Base-by-base conservation (phyloP, 2,888 invertebrate genomes). In the Cylloceria caligata region DNA sequence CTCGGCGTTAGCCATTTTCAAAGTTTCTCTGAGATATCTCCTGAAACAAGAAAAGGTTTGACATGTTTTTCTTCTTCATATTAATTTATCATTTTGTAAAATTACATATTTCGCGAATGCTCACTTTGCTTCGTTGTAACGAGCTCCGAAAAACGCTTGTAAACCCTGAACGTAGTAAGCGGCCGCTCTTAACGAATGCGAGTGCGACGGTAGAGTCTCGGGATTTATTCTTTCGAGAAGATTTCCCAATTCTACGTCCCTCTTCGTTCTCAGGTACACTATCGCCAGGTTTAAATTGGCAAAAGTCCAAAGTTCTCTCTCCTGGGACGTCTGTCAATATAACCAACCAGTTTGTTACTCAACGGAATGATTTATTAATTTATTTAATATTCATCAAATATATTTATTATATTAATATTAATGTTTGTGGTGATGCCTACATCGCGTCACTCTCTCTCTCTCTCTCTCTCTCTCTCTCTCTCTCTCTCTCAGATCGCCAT, bases 1-100 rank as follows among this genome's bases (percentile, higher is more conserved):
- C 93, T 99, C 99, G 0, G 98, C 97, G 93, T 99, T 99, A 24
- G 99, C 99, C 98, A 99, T 98, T 94, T 99, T 99, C 52, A 99
- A 93, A 0, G 99, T 98, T 94, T 99, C 99, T 83, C 99, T 95
- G 69, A 99, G 95, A 91, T 97, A 98, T 85, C 98, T 95, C 93
- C 98, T 99, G 92, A 19, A 21, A 60, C 71, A 27, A 30, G 5
- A n/a, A n/a, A n/a, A n/a, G n/a, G n/a, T n/a, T n/a, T n/a, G n/a
- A n/a, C n/a, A n/a, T n/a, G n/a, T n/a, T n/a, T n/a, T n/a, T n/a
- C n/a, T n/a, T n/a, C n/a, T n/a, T n/a, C n/a, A n/a, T n/a, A n/a
- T n/a, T n/a, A n/a, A n/a, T n/a, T n/a, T n/a, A n/a, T 13, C 9
- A 42, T 42, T 42, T 3, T 16, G 16, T 42, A 16, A n/a, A 45